Conservation (phyloP, 2,113 vertebrate genomes). For the Cisticola juncidis region DNA sequence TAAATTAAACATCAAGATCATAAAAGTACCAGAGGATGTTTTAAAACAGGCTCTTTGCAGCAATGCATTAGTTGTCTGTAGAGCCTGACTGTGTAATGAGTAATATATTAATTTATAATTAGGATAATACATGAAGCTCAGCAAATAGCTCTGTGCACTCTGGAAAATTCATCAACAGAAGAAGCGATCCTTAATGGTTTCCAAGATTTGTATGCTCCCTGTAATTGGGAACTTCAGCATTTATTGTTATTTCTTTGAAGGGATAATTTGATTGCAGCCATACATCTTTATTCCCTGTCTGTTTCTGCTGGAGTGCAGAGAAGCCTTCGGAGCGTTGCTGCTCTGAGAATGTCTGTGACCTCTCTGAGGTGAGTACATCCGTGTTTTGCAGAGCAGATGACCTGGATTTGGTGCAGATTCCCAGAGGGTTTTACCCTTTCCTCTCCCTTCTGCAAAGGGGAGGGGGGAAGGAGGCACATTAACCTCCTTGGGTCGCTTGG, state of each 20-base stretch:
- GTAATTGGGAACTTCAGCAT: constrained; percentile 53
- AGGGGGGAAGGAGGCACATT: not conserved
- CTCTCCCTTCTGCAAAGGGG: not conserved
- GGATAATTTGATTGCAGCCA: constrained; percentile 34
- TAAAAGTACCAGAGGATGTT: constrained; percentile 43
- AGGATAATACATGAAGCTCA: constrained; percentile 58
- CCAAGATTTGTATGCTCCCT: constrained; percentile 42
- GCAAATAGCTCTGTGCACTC: constrained; percentile 52
- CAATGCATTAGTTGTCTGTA: constrained; percentile 50
- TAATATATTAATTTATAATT: constrained; percentile 75
- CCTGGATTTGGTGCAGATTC: not conserved
- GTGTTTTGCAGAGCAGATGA: not conserved
- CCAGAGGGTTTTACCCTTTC: not conserved
- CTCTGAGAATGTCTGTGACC: not conserved
- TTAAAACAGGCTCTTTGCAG: constrained; percentile 41
- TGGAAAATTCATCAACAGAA: constrained; percentile 60
- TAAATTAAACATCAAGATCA: constrained; percentile 58
- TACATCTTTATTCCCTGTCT: not conserved
- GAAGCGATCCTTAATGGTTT: constrained; percentile 55
- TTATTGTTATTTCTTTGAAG: constrained; percentile 55
- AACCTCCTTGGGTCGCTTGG: not conserved
- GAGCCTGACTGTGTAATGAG: constrained; percentile 62
- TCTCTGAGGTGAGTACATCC: not conserved
- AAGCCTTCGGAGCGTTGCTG: not conserved
- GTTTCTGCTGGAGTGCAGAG: not conserved